phyloP scores from a whole-genome alignment of 2,888 invertebrate genomes.

The Periphyllus acericola region DNA sequence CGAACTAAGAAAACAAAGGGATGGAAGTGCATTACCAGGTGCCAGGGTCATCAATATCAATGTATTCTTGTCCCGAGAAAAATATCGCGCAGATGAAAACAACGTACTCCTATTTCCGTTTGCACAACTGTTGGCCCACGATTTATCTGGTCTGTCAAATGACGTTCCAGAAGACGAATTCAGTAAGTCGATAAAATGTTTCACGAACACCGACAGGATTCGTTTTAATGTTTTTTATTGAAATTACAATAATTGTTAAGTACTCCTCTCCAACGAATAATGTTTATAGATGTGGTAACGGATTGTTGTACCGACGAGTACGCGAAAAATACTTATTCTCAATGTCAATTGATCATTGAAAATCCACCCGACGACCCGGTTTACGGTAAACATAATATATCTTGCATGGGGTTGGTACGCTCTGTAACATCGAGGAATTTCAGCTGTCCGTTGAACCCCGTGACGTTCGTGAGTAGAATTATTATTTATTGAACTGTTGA shows the following conservation, averaged over 20 bases:
- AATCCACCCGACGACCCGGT: constrained; percentile 65
- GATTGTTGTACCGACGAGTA: constrained; percentile 27
- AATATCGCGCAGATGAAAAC: not conserved
- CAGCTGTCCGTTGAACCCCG: constrained; percentile 39
- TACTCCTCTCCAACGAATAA: not conserved
- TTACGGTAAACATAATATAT: constrained; percentile 64
- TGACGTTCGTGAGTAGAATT: constrained; percentile 32
- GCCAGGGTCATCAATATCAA: not conserved
- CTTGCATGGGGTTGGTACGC: constrained; percentile 64
- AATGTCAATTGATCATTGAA: constrained; percentile 61
- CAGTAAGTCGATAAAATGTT: not conserved
- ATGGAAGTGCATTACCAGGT: constrained; percentile 26
- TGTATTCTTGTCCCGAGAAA: not conserved
- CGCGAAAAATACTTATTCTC: not conserved
- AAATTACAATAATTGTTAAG: not conserved
- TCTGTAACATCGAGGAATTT: constrained; percentile 72
- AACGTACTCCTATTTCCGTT: constrained; percentile 34
- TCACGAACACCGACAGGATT: no score
- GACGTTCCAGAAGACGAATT: not conserved
- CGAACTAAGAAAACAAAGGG: not conserved
- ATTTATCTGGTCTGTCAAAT: not conserved
- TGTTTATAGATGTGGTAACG: not conserved
- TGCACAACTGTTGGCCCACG: constrained; percentile 34
- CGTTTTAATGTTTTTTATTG: not conserved
- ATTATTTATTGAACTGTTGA: not conserved